Conservation (phyloP, 2,888 invertebrate genomes). For the Scrobipalpa atriplicella region DNA sequence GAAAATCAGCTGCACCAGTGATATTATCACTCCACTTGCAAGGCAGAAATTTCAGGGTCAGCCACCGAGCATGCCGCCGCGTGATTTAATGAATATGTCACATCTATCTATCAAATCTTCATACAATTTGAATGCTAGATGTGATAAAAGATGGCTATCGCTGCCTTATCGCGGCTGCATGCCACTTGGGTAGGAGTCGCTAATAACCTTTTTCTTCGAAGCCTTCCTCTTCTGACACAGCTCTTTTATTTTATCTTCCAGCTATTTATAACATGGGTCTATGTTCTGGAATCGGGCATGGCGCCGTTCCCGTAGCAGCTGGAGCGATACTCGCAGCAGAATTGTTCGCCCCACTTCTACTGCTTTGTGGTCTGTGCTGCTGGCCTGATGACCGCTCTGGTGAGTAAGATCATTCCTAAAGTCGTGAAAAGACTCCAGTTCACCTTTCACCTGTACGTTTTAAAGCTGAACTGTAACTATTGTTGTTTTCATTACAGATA, state of each 20-base stretch:
- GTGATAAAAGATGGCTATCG: too few species aligned
- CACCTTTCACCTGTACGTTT: background rate
- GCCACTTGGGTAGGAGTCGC: too few species aligned
- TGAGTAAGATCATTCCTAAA: constrained; percentile 31
- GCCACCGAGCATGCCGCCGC: too few species aligned
- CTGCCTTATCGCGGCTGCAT: too few species aligned
- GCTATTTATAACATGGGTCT: background rate
- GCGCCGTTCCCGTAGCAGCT: constrained; percentile 36
- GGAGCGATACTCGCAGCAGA: constrained; percentile 46
- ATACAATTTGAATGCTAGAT: too few species aligned
- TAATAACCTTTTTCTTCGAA: too few species aligned
- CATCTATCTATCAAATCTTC: too few species aligned
- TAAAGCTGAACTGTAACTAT: background rate
- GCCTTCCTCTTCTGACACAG: background rate
- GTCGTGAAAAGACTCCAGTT: too few species aligned
- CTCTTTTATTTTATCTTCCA: background rate
- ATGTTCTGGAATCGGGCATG: background rate
- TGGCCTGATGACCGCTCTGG: constrained; percentile 71
- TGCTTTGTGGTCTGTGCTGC: constrained; percentile 74
- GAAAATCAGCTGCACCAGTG: too few species aligned
- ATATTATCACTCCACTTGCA: too few species aligned
- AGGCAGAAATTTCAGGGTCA: too few species aligned
- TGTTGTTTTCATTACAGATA: constrained; percentile 49
- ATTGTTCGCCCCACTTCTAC: constrained; percentile 58
- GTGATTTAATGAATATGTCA: too few species aligned